Conservation (phyloP, 2,888 invertebrate genomes). For the Chorisops tibialis region DNA sequence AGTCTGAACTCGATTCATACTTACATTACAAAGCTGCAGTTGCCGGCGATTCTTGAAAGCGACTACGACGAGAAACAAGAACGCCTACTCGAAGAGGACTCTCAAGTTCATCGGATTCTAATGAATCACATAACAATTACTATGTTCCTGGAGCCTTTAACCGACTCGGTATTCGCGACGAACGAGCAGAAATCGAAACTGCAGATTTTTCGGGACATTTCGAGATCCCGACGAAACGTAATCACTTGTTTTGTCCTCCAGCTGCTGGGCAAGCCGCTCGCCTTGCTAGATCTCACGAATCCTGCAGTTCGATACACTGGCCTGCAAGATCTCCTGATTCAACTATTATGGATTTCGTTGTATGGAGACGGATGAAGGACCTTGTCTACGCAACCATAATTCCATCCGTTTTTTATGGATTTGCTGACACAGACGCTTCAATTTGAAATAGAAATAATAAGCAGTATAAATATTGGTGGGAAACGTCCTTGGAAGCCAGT, state of each 20-base stretch:
- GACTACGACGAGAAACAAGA: slow-evolving; percentile 64
- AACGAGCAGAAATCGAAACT: slow-evolving; percentile 19
- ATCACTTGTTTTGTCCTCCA: slow-evolving; percentile 64
- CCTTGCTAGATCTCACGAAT: slow-evolving; percentile 61
- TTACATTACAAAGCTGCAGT: slow-evolving; percentile 59
- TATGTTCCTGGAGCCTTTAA: slow-evolving; percentile 64
- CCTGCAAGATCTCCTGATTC: too few species aligned
- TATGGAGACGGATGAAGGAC: too few species aligned
- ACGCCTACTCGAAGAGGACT: slow-evolving; percentile 63
- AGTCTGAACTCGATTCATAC: slow-evolving; percentile 64
- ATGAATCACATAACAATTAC: slow-evolving; percentile 61
- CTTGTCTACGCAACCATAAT: too few species aligned
- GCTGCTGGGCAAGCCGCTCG: slow-evolving; percentile 69
- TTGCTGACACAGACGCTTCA: too few species aligned
- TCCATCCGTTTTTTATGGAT: too few species aligned
- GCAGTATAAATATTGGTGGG: too few species aligned
- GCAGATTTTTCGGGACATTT: slow-evolving; percentile 42
- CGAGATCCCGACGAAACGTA: slow-evolving; percentile 52
- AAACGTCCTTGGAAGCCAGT: too few species aligned
- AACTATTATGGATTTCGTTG: too few species aligned
- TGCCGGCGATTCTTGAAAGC: slow-evolving; percentile 56
- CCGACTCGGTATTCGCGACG: slow-evolving; percentile 41
- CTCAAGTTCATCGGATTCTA: slow-evolving; percentile 57
- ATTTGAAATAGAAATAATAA: too few species aligned
- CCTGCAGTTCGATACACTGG: too few species aligned